A percentile compares a stretch with the other conserved stretches of the same genome.
These are phyloP conservation scores for Achroia grisella DNA, from an alignment of 1,140 invertebrate species.

Conservation along the genomic window DNA sequence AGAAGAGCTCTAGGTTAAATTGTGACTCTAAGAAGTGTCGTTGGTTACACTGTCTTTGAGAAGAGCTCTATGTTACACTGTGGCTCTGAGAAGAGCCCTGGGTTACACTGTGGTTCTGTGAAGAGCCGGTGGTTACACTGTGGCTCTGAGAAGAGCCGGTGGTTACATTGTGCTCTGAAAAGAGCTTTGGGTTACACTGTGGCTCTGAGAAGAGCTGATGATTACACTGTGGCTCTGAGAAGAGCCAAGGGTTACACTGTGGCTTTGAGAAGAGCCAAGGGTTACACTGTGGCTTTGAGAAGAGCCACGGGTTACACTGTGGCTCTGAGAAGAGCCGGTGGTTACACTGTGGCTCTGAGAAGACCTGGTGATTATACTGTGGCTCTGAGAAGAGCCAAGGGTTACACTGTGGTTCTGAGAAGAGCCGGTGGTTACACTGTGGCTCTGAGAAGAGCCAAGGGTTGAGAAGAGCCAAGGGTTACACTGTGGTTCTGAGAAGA, in stretches of 20 bases:
- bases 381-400: too few relatives aligned
- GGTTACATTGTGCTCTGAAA: conserved; percentile 11
- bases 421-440: too few relatives aligned
- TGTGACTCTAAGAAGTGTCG: conserved; percentile 3
- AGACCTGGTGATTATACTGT: too few relatives aligned
- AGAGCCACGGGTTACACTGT: conserved; percentile 2
- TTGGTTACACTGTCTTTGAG: not conserved
- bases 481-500: too few relatives aligned
- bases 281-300: conserved; percentile 1
- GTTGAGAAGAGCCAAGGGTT: too few relatives aligned
- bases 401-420: too few relatives aligned
- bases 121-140: not conserved
- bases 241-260: not conserved
- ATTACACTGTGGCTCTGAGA: not conserved
- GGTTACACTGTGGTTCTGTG: conserved; percentile 6
- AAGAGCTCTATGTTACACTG: conserved; percentile 4
- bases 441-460: too few relatives aligned
- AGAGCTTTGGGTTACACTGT: conserved; percentile 4
- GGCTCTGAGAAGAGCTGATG: conserved; percentile 5
- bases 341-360: too few relatives aligned
- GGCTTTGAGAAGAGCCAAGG: conserved; percentile 7
- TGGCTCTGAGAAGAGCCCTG: conserved; percentile 2
- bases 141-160: conserved; percentile 2
- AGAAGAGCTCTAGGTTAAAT: conserved; percentile 8
- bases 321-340: conserved; percentile 2